Evolutionary conservation across 2,797 vertebrate species (phyloP).

Genomic region (Intellagama lesueurii): DNA sequence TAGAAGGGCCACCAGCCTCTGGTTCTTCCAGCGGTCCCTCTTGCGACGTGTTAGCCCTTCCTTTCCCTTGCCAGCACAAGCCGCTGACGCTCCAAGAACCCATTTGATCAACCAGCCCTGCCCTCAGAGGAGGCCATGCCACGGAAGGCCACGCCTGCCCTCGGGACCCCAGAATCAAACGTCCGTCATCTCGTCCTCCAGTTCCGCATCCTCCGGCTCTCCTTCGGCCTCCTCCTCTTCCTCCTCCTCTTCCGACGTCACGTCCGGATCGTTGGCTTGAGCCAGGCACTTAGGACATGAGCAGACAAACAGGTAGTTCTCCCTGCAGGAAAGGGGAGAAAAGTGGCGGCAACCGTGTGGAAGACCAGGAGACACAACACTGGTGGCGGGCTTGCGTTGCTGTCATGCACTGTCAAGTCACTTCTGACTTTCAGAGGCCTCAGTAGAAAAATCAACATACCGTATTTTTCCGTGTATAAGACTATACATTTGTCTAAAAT

Average conservation of each 20-base stretch:
- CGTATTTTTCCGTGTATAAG: too few relatives aligned
- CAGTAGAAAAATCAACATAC: too few relatives aligned
- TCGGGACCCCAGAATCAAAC: conserved; percentile 81
- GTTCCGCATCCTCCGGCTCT: conserved; percentile 84
- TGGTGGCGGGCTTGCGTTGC: too few relatives aligned
- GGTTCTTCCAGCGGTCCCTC: background rate
- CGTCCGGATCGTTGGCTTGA: conserved; percentile 89
- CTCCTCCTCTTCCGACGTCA: conserved; percentile 91
- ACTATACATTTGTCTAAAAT: too few relatives aligned
- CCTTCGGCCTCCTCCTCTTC: conserved; percentile 74
- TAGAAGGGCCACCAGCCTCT: background rate
- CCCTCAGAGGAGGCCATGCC: background rate
- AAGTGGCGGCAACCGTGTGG: background rate
- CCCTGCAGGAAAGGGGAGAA: conserved; percentile 77
- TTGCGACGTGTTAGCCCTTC: background rate
- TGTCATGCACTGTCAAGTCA: too few relatives aligned
- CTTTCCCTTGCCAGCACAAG: background rate
- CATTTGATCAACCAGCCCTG: accelerated
- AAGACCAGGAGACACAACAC: background rate
- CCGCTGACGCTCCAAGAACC: background rate
- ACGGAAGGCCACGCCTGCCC: too few relatives aligned
- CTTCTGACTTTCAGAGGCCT: too few relatives aligned
- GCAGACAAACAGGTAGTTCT: conserved; percentile 97
- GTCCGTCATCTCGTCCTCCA: conserved; percentile 98
- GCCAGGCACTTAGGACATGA: conserved; percentile 93